A percentile compares a stretch with the other conserved stretches of the same genome.
phyloP scores from a whole-genome alignment of 2,797 vertebrate species.

The Esox masquinongy region DNA sequence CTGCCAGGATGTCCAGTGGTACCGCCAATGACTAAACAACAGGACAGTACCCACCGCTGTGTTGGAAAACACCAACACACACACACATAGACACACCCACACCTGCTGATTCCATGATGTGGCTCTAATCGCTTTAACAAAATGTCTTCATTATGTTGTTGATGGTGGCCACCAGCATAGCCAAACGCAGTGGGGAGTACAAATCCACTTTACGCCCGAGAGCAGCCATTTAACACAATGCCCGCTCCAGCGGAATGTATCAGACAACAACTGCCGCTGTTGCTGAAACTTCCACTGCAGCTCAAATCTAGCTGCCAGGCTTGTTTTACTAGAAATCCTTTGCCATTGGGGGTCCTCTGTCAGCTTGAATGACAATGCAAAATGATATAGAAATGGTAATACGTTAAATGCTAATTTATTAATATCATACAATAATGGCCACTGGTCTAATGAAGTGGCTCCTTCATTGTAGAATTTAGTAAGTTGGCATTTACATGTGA shows the following conservation, averaged over 20 bases:
- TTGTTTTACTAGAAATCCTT: not conserved
- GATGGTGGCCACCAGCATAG: not conserved
- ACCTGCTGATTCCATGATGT: not conserved
- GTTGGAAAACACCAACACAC: conserved; percentile 26
- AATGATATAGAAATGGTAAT: not conserved
- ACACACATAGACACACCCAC: conserved; percentile 3
- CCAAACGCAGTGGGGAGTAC: not conserved
- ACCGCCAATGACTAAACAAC: not conserved
- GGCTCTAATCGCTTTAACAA: not conserved
- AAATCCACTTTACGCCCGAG: not conserved
- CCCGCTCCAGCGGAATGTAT: not conserved
- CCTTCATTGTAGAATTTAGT: not conserved
- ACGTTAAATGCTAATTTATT: not conserved
- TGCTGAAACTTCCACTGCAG: not conserved
- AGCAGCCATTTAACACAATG: not conserved
- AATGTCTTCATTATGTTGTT: conserved; percentile 1
- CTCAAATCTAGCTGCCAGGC: not conserved
- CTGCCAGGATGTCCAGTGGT: not conserved
- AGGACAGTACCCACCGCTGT: not conserved
- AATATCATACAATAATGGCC: not conserved
- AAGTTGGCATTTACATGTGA: not conserved
- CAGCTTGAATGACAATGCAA: not conserved
- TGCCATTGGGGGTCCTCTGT: not conserved
- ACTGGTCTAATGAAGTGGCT: not conserved
- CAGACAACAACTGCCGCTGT: not conserved